These are phyloP conservation scores for Coendou prehensilis DNA, from an alignment of 2,797 vertebrate species.

Conservation along the genomic window DNA sequence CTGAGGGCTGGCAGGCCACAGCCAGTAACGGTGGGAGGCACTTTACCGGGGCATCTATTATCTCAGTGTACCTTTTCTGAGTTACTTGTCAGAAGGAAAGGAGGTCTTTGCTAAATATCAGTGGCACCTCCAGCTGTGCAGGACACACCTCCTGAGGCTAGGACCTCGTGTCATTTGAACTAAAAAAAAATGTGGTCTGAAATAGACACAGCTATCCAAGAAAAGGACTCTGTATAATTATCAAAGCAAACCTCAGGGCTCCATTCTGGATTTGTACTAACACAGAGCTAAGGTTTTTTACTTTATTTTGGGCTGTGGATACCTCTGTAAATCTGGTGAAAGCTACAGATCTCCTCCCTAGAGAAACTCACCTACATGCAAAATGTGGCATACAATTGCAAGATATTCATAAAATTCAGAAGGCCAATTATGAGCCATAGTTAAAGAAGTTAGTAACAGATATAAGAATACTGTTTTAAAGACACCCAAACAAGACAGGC, in stretches of 20 bases:
- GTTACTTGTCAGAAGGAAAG: conserved; percentile 20
- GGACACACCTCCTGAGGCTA: background rate
- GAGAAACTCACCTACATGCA: background rate
- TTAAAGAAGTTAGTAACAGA: conserved; percentile 5
- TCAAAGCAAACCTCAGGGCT: background rate
- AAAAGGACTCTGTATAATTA: conserved; percentile 11
- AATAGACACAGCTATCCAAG: conserved; percentile 38
- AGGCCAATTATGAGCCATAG: background rate
- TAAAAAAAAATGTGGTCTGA: conserved; percentile 3
- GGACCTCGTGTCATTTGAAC: background rate
- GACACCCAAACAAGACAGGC: background rate
- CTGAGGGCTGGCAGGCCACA: background rate
- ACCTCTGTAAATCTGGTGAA: conserved; percentile 6
- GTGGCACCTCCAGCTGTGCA: background rate
- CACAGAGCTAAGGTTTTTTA: background rate
- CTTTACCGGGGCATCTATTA: background rate
- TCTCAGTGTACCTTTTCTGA: background rate
- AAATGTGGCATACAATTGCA: background rate
- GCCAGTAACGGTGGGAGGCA: rapidly evolving
- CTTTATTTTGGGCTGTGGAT: background rate
- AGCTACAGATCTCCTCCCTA: background rate
- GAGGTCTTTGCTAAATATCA: conserved; percentile 13
- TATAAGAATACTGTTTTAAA: background rate
- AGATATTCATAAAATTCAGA: background rate
- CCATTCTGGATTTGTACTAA: background rate